Conservation (phyloP, 2,113 vertebrate species). For the Cyanoderma ruficeps region DNA sequence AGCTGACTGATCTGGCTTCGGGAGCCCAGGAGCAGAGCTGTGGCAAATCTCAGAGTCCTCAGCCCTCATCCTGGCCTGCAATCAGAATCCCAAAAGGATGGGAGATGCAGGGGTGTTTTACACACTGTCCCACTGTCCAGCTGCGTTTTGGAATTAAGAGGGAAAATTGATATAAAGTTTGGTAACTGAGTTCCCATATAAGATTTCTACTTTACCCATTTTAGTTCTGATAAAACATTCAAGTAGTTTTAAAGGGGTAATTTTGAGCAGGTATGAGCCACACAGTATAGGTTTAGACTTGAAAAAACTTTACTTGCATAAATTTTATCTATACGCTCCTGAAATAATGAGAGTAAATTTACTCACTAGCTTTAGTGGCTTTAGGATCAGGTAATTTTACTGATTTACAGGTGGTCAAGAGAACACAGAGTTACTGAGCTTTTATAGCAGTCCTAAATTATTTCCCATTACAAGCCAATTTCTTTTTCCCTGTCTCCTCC, state of each 20-base stretch:
- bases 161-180: background rate
- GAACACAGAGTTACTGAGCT: background rate
- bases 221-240: background rate
- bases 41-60: background rate
- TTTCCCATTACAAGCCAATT: background rate
- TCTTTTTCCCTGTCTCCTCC: background rate
- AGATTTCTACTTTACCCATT: background rate
- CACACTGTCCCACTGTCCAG: rapidly evolving
- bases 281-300: background rate
- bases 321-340: background rate
- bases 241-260: background rate
- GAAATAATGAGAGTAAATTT: background rate
- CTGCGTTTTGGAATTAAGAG: background rate
- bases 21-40: background rate
- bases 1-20: background rate
- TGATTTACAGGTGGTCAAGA: background rate
- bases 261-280: background rate
- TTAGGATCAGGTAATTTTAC: background rate
- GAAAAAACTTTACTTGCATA: background rate
- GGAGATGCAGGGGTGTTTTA: background rate
- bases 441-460: background rate
- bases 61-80: background rate
- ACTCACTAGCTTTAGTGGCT: background rate
- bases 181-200: background rate
- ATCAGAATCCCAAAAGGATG: rapidly evolving